A percentile compares a stretch with the other conserved stretches of the same genome.
phyloP scores from a whole-genome alignment of 1,140 invertebrate species.

The Portunus trituberculatus region DNA sequence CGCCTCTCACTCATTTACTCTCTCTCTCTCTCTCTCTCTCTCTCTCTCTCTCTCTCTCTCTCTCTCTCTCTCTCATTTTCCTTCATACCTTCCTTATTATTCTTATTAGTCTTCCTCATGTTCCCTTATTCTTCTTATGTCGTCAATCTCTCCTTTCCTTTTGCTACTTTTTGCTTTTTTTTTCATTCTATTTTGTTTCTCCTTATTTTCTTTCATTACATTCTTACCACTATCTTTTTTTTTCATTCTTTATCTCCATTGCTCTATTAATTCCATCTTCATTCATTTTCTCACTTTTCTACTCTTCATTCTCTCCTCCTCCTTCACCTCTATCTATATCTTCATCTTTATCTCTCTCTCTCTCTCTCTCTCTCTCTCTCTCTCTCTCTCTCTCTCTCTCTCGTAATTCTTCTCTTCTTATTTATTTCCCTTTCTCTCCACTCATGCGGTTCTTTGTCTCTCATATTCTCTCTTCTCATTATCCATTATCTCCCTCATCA shows the following conservation, averaged over 20 bases:
- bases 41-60: background rate
- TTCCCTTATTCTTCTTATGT: background rate
- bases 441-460: background rate
- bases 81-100: background rate
- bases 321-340: too few species aligned
- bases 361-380: background rate
- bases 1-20: background rate
- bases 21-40: background rate
- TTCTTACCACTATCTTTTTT: background rate
- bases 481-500: background rate
- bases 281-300: too few species aligned
- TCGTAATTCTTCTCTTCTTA: background rate
- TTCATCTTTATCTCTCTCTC: background rate
- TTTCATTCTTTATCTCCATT: too few species aligned
- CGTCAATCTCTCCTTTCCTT: background rate
- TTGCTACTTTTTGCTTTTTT: background rate
- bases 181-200: background rate
- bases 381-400: background rate
- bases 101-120: background rate
- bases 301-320: too few species aligned
- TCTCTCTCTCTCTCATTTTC: background rate
- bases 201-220: background rate
- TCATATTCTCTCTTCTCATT: background rate
- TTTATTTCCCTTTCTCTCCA: background rate
- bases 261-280: too few species aligned